These are phyloP conservation scores for Pteropus rufus DNA, from an alignment of 2,797 vertebrate genomes.

Conservation along the genomic window DNA sequence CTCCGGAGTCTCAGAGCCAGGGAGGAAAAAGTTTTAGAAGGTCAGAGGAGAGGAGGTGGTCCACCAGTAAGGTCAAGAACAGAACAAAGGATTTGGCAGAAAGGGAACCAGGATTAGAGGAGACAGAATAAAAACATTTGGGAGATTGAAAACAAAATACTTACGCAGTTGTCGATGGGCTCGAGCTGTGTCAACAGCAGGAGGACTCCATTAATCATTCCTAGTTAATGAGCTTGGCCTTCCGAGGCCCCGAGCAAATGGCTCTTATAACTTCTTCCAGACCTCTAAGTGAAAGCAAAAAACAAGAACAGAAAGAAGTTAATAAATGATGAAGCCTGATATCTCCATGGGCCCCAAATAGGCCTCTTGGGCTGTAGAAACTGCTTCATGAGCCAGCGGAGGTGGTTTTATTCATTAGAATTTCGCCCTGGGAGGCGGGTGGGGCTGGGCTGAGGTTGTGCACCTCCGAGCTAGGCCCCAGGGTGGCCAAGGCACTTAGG, in stretches of 20 bases:
- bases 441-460: not conserved
- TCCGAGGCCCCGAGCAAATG: not conserved
- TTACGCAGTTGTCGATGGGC: not conserved
- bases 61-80: not conserved
- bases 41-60: not conserved
- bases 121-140: not conserved
- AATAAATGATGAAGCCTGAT: not conserved
- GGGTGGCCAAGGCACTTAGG: rapidly evolving
- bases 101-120: not conserved
- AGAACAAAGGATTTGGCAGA: not conserved
- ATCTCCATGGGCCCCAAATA: not conserved
- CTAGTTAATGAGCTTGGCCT: conserved; percentile 37
- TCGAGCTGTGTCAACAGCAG: not conserved
- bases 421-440: not conserved
- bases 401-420: not conserved
- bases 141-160: conserved; percentile 11
- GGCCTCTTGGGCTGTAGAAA: not conserved
- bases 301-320: conserved; percentile 31
- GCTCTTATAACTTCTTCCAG: conserved; percentile 45
- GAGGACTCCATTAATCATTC: conserved; percentile 1
- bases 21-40: not conserved
- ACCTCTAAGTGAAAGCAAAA: not conserved
- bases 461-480: not conserved
- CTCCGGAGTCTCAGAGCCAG: not conserved
- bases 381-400: not conserved